A percentile compares a stretch with the other conserved stretches of the same genome.
Conservation (phyloP, 1,140 invertebrate genomes). For the Drosophila lacteicornis region DNA sequence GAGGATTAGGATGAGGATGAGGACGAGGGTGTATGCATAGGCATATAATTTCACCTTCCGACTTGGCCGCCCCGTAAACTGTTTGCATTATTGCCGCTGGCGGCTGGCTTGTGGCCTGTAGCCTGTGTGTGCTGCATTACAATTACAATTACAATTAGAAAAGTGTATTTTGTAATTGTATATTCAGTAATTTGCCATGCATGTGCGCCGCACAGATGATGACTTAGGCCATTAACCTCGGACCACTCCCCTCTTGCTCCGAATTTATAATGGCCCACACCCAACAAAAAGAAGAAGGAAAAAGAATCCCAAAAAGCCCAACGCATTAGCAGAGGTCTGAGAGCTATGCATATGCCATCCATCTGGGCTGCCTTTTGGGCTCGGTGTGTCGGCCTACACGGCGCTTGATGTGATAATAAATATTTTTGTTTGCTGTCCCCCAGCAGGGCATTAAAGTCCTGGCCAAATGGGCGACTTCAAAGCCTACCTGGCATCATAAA, state of each 20-base stretch:
- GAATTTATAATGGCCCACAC: conserved; percentile 18
- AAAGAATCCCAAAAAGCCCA: conserved; percentile 17
- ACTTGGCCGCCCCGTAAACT: conserved; percentile 65
- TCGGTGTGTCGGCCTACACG: conserved; percentile 17
- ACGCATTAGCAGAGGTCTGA: conserved; percentile 22
- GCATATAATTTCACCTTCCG: conserved; percentile 83
- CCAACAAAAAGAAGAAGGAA: conserved; percentile 7
- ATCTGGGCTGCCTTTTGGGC: conserved; percentile 16
- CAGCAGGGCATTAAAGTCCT: conserved; percentile 24
- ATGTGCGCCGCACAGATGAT: conserved; percentile 52
- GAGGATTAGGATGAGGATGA: background rate
- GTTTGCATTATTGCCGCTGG: conserved; percentile 71
- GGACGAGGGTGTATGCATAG: conserved; percentile 53
- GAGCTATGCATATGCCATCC: conserved; percentile 9
- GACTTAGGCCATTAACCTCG: conserved; percentile 52
- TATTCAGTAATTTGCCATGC: conserved; percentile 71
- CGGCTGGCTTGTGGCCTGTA: conserved; percentile 26
- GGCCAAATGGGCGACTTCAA: conserved; percentile 16
- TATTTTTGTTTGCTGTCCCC: conserved; percentile 31
- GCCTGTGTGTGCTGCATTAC: conserved; percentile 71
- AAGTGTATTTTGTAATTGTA: conserved; percentile 80
- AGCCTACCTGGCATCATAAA: conserved; percentile 8
- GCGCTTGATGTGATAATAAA: conserved; percentile 51
- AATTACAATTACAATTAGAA: conserved; percentile 83
- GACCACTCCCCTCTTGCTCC: conserved; percentile 23